Percentiles rank a stretch among this genome's conserved stretches.
These are phyloP conservation scores for Andrena cerasifolii DNA, from an alignment of 1,140 invertebrate species.

Conservation along the genomic window DNA sequence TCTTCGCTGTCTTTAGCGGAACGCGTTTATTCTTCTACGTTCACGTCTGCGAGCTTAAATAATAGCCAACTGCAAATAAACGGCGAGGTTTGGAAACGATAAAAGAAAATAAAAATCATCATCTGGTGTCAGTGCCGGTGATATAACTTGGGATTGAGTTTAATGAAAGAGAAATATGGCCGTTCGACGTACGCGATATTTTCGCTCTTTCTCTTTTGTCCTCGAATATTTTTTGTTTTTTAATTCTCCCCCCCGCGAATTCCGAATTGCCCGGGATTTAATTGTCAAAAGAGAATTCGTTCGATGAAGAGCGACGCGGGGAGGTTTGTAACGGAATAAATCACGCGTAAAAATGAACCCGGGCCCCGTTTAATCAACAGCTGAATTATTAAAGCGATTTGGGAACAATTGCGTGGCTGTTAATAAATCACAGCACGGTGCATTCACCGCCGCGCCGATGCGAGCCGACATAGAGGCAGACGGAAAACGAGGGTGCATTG, in stretches of 20 bases:
- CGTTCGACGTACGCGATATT: not conserved
- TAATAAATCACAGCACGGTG: conserved; percentile 77
- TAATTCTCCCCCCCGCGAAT: not conserved
- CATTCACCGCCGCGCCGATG: conserved; percentile 53
- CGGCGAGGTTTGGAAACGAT: too few relatives aligned
- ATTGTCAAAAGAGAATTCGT: conserved; percentile 43
- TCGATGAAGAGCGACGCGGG: conserved; percentile 45
- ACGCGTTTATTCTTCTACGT: not conserved
- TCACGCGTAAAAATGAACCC: conserved; percentile 77
- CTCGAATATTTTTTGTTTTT: conserved; percentile 6
- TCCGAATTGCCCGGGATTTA: conserved; percentile 42
- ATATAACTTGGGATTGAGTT: not conserved
- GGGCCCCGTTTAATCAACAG: conserved; percentile 79
- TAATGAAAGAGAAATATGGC: not conserved
- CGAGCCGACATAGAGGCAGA: conserved; percentile 38
- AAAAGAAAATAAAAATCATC: too few relatives aligned
- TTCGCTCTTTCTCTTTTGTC: not conserved
- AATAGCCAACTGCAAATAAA: not conserved
- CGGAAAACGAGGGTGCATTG: conserved; percentile 29
- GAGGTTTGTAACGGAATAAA: conserved; percentile 68
- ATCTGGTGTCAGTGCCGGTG: not conserved
- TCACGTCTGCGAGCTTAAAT: not conserved
- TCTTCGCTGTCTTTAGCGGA: not conserved
- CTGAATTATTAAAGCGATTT: conserved; percentile 78
- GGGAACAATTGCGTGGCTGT: conserved; percentile 75